Conservation (phyloP, 2,113 vertebrate genomes). For the Trematocara stigmaticum region DNA sequence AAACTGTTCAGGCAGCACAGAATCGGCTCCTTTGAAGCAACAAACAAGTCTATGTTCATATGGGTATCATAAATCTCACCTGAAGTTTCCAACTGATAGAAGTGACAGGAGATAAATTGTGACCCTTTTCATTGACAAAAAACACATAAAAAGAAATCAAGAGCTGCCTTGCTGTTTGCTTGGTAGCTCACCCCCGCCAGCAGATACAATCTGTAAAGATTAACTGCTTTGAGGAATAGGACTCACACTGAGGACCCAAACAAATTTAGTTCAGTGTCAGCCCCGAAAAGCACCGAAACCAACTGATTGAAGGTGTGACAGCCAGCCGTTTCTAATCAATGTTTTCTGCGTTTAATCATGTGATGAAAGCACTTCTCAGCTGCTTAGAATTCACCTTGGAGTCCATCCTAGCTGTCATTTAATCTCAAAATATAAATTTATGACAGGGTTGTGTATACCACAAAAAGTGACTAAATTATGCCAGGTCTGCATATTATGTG, state of each 20-base stretch:
- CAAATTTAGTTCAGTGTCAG: background rate
- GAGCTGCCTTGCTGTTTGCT: background rate
- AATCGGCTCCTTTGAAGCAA: background rate
- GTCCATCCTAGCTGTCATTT: background rate
- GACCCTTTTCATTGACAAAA: background rate
- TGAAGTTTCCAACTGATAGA: background rate
- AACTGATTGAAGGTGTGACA: constrained; percentile 2
- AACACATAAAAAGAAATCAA: background rate
- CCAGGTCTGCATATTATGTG: background rate
- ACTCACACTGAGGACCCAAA: background rate
- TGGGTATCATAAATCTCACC: background rate
- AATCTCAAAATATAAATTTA: background rate
- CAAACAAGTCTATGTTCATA: background rate
- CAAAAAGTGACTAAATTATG: background rate
- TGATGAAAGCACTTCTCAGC: background rate
- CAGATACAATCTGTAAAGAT: background rate
- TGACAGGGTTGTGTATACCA: background rate
- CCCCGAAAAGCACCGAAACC: background rate
- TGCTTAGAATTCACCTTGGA: background rate
- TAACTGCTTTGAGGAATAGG: background rate
- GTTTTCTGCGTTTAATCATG: constrained; percentile 14
- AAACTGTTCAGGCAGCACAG: background rate
- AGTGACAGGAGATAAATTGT: background rate
- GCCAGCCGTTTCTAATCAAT: constrained; percentile 25
- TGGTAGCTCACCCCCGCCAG: background rate